Base-by-base conservation (phyloP, 2,113 vertebrate genomes). In the Monarcha castaneiventris region DNA sequence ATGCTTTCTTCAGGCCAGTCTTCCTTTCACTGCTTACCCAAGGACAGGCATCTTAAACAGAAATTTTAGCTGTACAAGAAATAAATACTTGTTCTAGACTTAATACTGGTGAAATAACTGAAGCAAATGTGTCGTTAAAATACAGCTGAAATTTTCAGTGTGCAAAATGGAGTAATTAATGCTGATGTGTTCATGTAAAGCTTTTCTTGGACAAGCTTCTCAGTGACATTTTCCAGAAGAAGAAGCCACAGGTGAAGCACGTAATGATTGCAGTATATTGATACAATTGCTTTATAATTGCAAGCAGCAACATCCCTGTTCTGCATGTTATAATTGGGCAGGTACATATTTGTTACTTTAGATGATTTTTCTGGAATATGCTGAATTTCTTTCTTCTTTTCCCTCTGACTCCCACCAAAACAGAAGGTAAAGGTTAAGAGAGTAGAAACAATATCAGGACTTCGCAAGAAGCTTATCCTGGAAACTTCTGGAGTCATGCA, bases 401-500 rank as follows among this genome's bases (percentile, higher is more conserved):
- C 4, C 8, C 10, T 8, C 2, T 51, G 30, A 59, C 14, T 76
- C 7, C 15, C 3, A 16, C n/a, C 11, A 29, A 91, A 87, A 84
- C 9, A 64, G 41, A 58, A 72, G 18, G 29, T 15, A 43, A 51
- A 75, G 55, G 39, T 77, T 74, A 55, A 35, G 54, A 55, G 16
- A 58, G 8, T 62, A 54, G 33, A 66, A 93, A 29, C 23, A 14
- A 0, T 48, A 54, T 62, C 33, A 64, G 64, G 63, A 71, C 46
- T 84, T 51, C 1, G 14, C 69, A 54, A 68, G 74, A 92, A 84
- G 22, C 51, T 91, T 72, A 66, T 95, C 37, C 22, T 74, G 55
- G 58, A 75, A 74, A 94, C 39, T 91, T 89, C 63, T 81, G n/a
- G 58, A 92, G 54, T 96, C 59, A 59, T 68, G 43, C 37, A 93